Percentiles rank a stretch among this genome's conserved stretches.
These are phyloP conservation scores for Cichlasoma orientale DNA, from an alignment of 2,797 vertebrate species.

Conservation along the genomic window DNA sequence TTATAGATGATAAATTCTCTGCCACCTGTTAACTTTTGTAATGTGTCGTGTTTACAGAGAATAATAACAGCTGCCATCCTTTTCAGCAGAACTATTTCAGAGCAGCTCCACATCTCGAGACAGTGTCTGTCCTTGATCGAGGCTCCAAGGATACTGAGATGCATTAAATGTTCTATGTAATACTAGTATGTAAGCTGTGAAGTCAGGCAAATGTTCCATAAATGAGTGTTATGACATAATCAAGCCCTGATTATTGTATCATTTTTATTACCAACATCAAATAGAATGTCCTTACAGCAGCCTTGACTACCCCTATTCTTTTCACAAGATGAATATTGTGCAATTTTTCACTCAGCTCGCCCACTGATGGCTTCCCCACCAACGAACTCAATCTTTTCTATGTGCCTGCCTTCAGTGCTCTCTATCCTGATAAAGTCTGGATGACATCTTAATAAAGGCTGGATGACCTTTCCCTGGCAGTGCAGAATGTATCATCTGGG, in stretches of 20 bases:
- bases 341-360: conserved; percentile 30
- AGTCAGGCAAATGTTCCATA: neutral
- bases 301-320: conserved; percentile 15
- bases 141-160: conserved; percentile 5
- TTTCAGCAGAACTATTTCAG: conserved; percentile 29
- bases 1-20: conserved; percentile 39
- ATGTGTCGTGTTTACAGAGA: conserved; percentile 45
- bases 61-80: conserved; percentile 57
- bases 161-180: conserved; percentile 2
- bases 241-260: neutral
- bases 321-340: conserved; percentile 27
- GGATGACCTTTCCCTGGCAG: conserved; percentile 50
- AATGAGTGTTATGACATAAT: conserved; percentile 6
- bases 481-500: conserved; percentile 14
- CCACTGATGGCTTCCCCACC: conserved; percentile 12
- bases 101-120: conserved; percentile 28
- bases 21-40: conserved; percentile 44
- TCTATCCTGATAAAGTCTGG: conserved; percentile 54
- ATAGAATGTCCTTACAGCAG: conserved; percentile 18
- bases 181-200: neutral
- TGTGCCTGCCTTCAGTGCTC: conserved; percentile 23
- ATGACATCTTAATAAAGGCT: conserved; percentile 58
- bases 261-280: conserved; percentile 13
- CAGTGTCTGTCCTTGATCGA: conserved; percentile 25
- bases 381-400: conserved; percentile 27